Percentiles rank a stretch among this genome's conserved stretches.
Evolutionary conservation across 2,113 vertebrate species (phyloP).

Genomic region (Piaya cayana): DNA sequence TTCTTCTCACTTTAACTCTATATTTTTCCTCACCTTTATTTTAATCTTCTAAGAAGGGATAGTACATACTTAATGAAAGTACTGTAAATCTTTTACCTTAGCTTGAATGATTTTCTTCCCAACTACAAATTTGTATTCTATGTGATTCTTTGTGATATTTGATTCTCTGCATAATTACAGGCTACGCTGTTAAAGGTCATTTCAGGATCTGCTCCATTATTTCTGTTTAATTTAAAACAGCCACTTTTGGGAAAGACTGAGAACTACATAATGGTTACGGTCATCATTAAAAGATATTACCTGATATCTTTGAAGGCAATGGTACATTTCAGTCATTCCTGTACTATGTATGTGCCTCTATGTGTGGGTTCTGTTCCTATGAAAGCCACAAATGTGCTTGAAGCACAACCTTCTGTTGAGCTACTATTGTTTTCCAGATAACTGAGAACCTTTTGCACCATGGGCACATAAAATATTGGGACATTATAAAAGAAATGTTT

Average conservation of each 20-base stretch:
- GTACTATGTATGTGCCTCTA: neutral
- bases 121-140: neutral
- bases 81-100: neutral
- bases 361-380: neutral
- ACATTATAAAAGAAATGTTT: neutral
- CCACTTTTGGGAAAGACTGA: neutral
- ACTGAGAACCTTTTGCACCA: neutral
- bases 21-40: neutral
- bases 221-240: conserved; percentile 18
- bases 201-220: neutral
- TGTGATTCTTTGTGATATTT: neutral
- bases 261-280: neutral
- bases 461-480: neutral
- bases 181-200: neutral
- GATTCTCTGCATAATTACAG: neutral
- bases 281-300: neutral
- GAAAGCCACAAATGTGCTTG: neutral
- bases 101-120: neutral
- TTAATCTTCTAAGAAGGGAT: neutral
- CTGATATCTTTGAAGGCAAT: neutral
- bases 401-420: neutral
- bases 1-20: neutral
- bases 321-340: neutral
- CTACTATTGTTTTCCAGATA: neutral
- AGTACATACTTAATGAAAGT: neutral